Percentiles rank a stretch among this genome's conserved stretches.
These are phyloP conservation scores for Ylistrum balloti DNA, from an alignment of 1,140 invertebrate species.

Conservation along the genomic window DNA sequence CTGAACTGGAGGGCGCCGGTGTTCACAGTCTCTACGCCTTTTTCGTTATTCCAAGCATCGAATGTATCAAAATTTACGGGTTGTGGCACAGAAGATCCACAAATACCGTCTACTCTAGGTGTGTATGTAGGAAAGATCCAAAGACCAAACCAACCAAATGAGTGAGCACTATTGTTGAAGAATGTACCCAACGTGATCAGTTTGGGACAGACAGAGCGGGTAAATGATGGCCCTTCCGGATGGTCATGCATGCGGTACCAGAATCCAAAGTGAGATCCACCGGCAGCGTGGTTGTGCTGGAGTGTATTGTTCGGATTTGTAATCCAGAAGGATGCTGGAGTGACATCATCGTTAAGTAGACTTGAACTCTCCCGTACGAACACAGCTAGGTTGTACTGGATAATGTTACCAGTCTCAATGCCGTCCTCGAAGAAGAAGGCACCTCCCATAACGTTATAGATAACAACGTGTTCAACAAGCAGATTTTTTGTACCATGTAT, in stretches of 20 bases:
- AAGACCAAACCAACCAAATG: conserved; percentile 80
- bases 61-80: conserved; percentile 67
- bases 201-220: conserved; percentile 72
- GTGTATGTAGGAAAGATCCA: conserved; percentile 79
- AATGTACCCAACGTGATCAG: conserved; percentile 72
- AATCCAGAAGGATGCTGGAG: conserved; percentile 80
- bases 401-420: conserved; percentile 79
- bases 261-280: conserved; percentile 81
- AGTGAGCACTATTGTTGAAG: conserved; percentile 80
- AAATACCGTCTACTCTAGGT: conserved; percentile 70
- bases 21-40: conserved; percentile 78
- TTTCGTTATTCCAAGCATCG: conserved; percentile 78
- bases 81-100: conserved; percentile 51
- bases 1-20: conserved; percentile 74
- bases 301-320: conserved; percentile 80
- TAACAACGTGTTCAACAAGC: conserved; percentile 73
- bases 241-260: conserved; percentile 80
- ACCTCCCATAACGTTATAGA: conserved; percentile 80
- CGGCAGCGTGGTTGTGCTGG: conserved; percentile 78
- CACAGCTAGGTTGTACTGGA: conserved; percentile 78
- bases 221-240: conserved; percentile 79
- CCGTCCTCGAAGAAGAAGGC: conserved; percentile 82
- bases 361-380: conserved; percentile 79
- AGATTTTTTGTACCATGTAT: conserved; percentile 78
- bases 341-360: conserved; percentile 82